phyloP scores from a whole-genome alignment of 1,140 invertebrate species.

The Sipha flava region DNA sequence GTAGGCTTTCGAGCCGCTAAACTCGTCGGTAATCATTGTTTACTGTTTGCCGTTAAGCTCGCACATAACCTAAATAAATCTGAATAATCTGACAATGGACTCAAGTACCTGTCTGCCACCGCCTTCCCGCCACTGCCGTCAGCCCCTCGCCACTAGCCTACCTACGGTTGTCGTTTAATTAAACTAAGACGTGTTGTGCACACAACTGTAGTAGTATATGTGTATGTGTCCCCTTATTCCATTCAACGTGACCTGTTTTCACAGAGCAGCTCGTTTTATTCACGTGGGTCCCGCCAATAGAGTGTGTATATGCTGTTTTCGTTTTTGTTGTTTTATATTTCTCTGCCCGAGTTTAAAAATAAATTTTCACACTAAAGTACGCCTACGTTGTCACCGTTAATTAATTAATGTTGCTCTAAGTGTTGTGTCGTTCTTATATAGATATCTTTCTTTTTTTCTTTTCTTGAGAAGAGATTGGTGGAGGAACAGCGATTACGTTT shows the following conservation, averaged over 20 bases:
- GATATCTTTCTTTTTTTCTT: too few relatives aligned
- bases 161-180: slow-evolving; percentile 24
- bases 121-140: neutral
- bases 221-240: neutral
- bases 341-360: neutral
- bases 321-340: too few relatives aligned
- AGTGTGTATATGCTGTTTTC: neutral
- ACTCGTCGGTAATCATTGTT: slow-evolving; percentile 20
- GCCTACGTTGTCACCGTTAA: neutral
- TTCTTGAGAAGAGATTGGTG: too few relatives aligned
- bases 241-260: slow-evolving; percentile 11
- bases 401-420: too few relatives aligned
- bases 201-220: neutral
- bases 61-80: slow-evolving; percentile 26
- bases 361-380: too few relatives aligned
- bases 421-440: too few relatives aligned
- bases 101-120: slow-evolving; percentile 5
- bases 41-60: slow-evolving; percentile 16
- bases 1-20: slow-evolving; percentile 11
- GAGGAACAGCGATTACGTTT: too few relatives aligned
- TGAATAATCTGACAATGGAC: slow-evolving; percentile 29
- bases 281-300: too few relatives aligned
- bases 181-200: slow-evolving; percentile 17
- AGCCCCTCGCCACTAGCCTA: neutral
- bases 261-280: neutral